Evolutionary conservation across 2,797 vertebrate species (phyloP).

Genomic region (Sebastes vulpes): DNA sequence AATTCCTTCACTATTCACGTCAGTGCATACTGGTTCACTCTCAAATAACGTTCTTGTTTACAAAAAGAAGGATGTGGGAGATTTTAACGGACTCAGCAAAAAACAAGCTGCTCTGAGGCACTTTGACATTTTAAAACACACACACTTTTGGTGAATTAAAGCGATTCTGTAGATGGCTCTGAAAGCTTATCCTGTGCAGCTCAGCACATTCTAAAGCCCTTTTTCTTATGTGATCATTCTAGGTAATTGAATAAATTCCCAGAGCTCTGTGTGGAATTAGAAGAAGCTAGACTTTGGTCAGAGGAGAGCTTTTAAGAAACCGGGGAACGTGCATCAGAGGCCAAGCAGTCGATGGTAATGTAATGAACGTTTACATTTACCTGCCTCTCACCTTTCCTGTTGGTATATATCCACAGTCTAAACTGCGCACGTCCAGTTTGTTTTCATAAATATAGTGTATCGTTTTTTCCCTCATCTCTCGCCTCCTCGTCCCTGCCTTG

Average conservation of each 20-base stretch:
- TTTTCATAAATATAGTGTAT: slow-evolving; percentile 75
- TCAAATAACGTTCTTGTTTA: slow-evolving; percentile 63
- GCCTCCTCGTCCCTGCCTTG: slow-evolving; percentile 27
- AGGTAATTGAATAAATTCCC: slow-evolving; percentile 86
- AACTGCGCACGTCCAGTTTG: slow-evolving; percentile 64
- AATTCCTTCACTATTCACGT: neutral
- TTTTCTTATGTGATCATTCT: slow-evolving; percentile 81
- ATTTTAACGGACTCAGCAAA: slow-evolving; percentile 74
- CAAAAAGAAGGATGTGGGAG: slow-evolving; percentile 44
- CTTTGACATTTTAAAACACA: slow-evolving; percentile 69
- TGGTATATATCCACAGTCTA: slow-evolving; percentile 60
- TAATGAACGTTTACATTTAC: slow-evolving; percentile 82
- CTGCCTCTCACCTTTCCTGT: slow-evolving; percentile 86
- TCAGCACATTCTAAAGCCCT: slow-evolving; percentile 85
- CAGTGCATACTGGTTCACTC: slow-evolving; percentile 2
- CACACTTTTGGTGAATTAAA: slow-evolving; percentile 76
- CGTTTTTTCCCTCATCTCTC: slow-evolving; percentile 33
- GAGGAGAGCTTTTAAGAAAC: slow-evolving; percentile 84
- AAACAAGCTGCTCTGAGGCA: slow-evolving; percentile 59
- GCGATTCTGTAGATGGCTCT: slow-evolving; percentile 69
- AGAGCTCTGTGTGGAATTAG: slow-evolving; percentile 73
- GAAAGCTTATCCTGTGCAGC: slow-evolving; percentile 82
- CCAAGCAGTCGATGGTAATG: slow-evolving; percentile 84
- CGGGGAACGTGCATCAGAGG: slow-evolving; percentile 67
- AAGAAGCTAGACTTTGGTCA: slow-evolving; percentile 80